Conservation (phyloP, 2,113 vertebrate species). For the Meriones unguiculatus region DNA sequence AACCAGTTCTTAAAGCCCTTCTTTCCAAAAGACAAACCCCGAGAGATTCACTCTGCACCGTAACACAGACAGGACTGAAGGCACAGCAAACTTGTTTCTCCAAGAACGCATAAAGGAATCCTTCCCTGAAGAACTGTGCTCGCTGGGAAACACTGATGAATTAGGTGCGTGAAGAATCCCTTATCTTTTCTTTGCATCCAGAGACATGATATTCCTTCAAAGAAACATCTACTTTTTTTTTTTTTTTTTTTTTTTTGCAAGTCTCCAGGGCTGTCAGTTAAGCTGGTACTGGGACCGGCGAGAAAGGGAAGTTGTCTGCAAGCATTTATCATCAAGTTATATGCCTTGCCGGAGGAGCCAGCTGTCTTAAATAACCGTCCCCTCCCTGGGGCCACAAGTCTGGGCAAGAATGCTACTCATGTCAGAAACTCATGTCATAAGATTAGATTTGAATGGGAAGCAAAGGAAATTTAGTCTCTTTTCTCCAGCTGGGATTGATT, state of each 20-base stretch:
- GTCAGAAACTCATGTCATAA: constrained; percentile 73
- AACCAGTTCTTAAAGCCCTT: constrained; percentile 51
- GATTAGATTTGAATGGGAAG: constrained; percentile 75
- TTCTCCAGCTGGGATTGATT: constrained; percentile 77
- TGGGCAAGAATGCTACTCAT: constrained; percentile 74
- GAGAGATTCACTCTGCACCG: not conserved
- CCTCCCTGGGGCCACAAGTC: constrained; percentile 64
- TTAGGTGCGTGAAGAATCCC: constrained; percentile 49
- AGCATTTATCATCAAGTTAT: constrained; percentile 80
- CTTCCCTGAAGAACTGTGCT: constrained; percentile 57
- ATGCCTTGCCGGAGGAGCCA: constrained; percentile 64
- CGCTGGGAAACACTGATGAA: constrained; percentile 62
- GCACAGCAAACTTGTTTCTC: constrained; percentile 55
- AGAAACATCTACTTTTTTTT: constrained; percentile 64
- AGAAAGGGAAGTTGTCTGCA: constrained; percentile 77
- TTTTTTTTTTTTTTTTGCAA: constrained; percentile 53
- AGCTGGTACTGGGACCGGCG: constrained; percentile 62
- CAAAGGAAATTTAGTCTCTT: constrained; percentile 50
- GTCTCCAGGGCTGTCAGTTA: constrained; percentile 76
- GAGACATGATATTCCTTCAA: constrained; percentile 72
- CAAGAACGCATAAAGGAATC: constrained; percentile 61
- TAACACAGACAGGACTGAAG: constrained; percentile 54
- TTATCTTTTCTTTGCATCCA: constrained; percentile 78
- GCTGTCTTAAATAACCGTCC: constrained; percentile 71
- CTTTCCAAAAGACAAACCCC: constrained; percentile 43